A percentile compares a stretch with the other conserved stretches of the same genome.
Evolutionary conservation across 2,113 vertebrate species (phyloP).

Genomic region (Solea senegalensis): DNA sequence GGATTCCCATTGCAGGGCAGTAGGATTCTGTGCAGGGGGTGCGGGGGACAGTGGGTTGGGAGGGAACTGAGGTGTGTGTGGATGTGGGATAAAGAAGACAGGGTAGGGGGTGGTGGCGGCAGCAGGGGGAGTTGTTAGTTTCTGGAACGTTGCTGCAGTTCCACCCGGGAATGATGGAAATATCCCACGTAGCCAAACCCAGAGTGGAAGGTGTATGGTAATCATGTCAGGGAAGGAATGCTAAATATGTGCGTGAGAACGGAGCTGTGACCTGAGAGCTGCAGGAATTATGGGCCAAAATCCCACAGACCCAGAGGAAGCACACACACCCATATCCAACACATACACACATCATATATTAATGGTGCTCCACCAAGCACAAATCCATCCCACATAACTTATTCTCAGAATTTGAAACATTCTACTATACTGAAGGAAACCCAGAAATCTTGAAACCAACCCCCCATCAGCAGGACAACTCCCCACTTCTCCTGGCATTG

Average conservation of each 20-base stretch:
- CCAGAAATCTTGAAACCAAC: constrained; percentile 49
- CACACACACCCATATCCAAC: constrained; percentile 82
- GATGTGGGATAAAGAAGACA: constrained; percentile 59
- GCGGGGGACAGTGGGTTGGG: constrained; percentile 51
- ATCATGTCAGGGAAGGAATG: constrained; percentile 84
- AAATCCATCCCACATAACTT: constrained; percentile 70
- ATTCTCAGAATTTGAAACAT: constrained; percentile 69
- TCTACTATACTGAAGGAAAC: constrained; percentile 55
- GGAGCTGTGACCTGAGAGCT: constrained; percentile 83
- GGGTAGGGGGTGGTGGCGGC: constrained; percentile 46
- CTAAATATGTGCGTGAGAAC: constrained; percentile 86
- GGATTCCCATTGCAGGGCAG: constrained; percentile 73
- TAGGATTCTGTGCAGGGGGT: constrained; percentile 60
- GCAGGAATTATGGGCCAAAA: constrained; percentile 84
- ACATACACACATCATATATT: constrained; percentile 78
- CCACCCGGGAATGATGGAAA: constrained; percentile 82
- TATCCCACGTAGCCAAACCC: constrained; percentile 81
- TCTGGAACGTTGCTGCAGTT: constrained; percentile 76
- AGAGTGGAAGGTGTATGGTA: constrained; percentile 85
- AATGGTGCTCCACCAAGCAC: constrained; percentile 74
- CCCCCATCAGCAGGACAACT: constrained; percentile 36
- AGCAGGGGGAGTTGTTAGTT: constrained; percentile 62
- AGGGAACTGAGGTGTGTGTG: constrained; percentile 45
- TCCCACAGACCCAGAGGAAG: constrained; percentile 86
- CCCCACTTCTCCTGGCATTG: constrained; percentile 22